Conservation (phyloP, 1,140 invertebrate species). For the Elysia chlorotica region DNA sequence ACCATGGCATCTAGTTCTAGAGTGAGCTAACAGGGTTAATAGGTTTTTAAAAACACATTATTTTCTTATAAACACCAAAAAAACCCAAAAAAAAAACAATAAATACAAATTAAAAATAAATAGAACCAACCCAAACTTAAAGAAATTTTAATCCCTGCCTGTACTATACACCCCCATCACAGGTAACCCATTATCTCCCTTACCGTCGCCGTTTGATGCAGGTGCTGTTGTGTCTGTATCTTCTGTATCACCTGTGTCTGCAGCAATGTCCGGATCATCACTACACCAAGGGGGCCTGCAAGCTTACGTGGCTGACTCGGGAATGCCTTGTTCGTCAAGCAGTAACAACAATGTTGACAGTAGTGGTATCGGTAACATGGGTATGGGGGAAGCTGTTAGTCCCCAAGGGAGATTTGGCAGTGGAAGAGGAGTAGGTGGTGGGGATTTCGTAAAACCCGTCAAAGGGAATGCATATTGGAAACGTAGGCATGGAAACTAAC, state of each 20-base stretch:
- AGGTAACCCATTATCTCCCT: neutral
- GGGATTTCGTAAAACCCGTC: no score
- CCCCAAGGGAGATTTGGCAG: neutral
- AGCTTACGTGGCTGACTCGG: neutral
- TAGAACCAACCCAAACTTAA: no score
- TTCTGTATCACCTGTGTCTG: neutral
- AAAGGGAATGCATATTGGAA: no score
- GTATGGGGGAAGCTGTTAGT: neutral
- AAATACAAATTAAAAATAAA: no score
- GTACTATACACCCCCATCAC: neutral
- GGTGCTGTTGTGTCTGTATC: neutral
- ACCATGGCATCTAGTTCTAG: no score
- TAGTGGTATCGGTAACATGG: neutral
- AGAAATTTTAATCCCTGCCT: no score
- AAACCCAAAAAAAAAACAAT: no score
- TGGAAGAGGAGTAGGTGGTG: no score
- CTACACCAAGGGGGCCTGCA: neutral
- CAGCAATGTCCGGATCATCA: neutral
- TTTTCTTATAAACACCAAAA: no score
- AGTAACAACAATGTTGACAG: slow-evolving; percentile 1
- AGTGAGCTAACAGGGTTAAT: no score
- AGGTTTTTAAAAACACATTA: no score
- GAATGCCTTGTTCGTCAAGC: neutral
- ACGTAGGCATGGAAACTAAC: no score
- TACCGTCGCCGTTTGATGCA: neutral